phyloP scores from a whole-genome alignment of 2,113 vertebrate genomes.

The Zosterops pallidus region DNA sequence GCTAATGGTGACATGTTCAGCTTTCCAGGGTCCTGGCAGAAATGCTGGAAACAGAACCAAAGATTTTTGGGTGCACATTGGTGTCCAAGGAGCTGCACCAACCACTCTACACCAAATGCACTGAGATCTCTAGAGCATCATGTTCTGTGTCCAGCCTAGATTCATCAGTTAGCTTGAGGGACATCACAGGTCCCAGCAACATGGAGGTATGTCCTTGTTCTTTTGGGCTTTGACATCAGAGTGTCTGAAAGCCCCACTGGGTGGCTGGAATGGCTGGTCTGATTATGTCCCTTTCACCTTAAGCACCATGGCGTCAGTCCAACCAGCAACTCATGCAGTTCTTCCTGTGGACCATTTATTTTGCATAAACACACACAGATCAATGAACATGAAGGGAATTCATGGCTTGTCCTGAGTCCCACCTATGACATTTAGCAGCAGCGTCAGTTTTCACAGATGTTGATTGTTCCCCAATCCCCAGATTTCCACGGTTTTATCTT shows the following conservation, averaged over 20 bases:
- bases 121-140: neutral
- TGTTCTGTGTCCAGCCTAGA: neutral
- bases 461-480: neutral
- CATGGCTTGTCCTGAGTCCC: neutral
- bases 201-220: neutral
- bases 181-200: neutral
- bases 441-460: rapidly evolving
- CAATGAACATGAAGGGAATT: neutral
- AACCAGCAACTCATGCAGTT: neutral
- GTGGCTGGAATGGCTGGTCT: neutral
- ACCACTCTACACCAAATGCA: neutral
- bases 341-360: neutral
- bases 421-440: neutral
- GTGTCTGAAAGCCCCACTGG: neutral
- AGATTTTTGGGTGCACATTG: neutral
- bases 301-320: neutral
- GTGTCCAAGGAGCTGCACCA: neutral
- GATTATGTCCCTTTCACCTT: neutral
- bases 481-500: neutral
- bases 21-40: neutral
- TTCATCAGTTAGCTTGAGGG: neutral
- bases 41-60: neutral
- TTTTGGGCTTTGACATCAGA: neutral
- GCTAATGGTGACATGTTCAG: neutral
- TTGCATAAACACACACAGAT: neutral